Percentiles rank a stretch among this genome's conserved stretches.
Evolutionary conservation across 2,113 vertebrate species (phyloP).

Genomic region (Rhabdomys dilectus): DNA sequence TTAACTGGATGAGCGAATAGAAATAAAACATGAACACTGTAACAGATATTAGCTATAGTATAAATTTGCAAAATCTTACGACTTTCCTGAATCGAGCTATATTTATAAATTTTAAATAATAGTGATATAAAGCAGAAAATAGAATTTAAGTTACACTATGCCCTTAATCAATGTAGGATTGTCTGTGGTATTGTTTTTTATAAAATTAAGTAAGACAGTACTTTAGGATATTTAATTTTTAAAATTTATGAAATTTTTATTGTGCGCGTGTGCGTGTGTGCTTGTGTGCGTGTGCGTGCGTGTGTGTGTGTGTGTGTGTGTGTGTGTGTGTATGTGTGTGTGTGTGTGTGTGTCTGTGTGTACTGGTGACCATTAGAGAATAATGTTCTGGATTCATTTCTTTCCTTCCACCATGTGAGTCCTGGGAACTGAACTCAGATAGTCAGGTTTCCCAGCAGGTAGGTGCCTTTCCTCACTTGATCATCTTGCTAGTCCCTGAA

Average conservation of each 20-base stretch:
- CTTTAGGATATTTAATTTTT: background rate
- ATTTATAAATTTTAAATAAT: conserved; percentile 32
- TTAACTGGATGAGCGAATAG: background rate
- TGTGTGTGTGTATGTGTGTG: background rate
- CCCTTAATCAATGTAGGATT: background rate
- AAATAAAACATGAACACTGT: background rate
- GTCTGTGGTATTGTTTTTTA: background rate
- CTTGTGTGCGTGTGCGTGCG: too few species aligned
- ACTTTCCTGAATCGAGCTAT: background rate
- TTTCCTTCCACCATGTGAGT: too few species aligned
- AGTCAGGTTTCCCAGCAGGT: background rate
- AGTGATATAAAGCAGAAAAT: background rate
- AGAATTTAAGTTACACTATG: background rate
- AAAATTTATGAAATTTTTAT: background rate
- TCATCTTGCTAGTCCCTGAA: background rate
- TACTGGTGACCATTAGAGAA: background rate
- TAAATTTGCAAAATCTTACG: background rate
- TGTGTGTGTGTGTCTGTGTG: too few species aligned
- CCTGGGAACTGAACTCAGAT: background rate
- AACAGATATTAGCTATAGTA: background rate
- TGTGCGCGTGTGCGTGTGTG: too few species aligned
- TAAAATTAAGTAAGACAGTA: background rate
- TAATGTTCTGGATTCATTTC: background rate
- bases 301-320: too few species aligned
- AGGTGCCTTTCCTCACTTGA: background rate